Evolutionary conservation across 2,113 vertebrate species (phyloP).

Genomic region (Gnathonemus echidnorhynchus): DNA sequence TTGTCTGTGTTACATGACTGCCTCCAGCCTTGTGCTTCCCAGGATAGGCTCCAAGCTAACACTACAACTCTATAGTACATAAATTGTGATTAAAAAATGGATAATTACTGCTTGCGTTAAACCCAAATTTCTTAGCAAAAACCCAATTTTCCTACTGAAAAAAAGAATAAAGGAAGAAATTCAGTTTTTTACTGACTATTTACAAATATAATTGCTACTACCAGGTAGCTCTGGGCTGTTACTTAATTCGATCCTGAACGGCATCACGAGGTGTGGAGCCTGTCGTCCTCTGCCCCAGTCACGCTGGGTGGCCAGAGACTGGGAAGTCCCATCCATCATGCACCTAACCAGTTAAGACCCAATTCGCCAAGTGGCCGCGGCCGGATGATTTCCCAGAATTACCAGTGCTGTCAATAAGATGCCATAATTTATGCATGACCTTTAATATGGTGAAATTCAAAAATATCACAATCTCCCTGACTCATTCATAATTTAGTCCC

Average conservation of each 20-base stretch:
- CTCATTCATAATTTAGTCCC: conserved; percentile 35
- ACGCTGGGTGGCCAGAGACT: not conserved
- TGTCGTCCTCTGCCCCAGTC: not conserved
- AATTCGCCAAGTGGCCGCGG: not conserved
- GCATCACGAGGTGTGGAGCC: not conserved
- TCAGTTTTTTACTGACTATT: not conserved
- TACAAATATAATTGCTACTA: not conserved
- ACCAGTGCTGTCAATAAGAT: conserved; percentile 16
- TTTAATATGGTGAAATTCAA: conserved; percentile 25
- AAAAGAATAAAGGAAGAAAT: not conserved
- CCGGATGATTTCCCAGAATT: conserved; percentile 2
- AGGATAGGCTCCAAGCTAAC: not conserved
- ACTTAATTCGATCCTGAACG: not conserved
- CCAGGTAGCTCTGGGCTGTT: not conserved
- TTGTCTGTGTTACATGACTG: not conserved
- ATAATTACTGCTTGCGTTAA: not conserved
- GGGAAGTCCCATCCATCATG: conserved; percentile 6
- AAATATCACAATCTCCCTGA: conserved; percentile 19
- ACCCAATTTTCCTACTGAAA: not conserved
- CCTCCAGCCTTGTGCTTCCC: not conserved
- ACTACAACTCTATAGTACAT: not conserved
- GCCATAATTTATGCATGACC: conserved; percentile 35
- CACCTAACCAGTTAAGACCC: not conserved
- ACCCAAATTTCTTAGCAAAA: not conserved
- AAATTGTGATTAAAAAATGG: not conserved